Base-by-base conservation (phyloP, 1,140 invertebrate species). In the Chelonus insularis region DNA sequence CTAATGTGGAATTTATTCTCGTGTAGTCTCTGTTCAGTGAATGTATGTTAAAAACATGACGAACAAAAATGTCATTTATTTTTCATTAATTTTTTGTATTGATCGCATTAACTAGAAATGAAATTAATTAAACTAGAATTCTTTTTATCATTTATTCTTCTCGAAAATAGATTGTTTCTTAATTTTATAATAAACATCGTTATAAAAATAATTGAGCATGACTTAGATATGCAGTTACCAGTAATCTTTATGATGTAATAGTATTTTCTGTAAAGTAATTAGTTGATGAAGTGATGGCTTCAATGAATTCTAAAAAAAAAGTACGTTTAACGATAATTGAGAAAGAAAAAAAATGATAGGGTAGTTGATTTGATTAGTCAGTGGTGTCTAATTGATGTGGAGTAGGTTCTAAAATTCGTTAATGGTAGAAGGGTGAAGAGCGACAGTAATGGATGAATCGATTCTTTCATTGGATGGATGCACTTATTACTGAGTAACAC, bases 381-480 rank as follows among this genome's bases (percentile, higher is more conserved):
- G 29, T 48, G 50, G 57, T 63, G 57, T 60, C 52, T 63, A 66
- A 66, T 66, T 66, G 61, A 66, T 61, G 63, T n/a, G 25, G 60
- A 59, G 56, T 57, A 57, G 54, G 48, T 50, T 37, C 12, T 21
- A 18, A 21, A 36, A 57, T 56, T 23, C 57, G 64, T 63, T 61
- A 66, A 66, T 63, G 47, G 16, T 36, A 8, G 23, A 34, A 11
- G 50, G 29, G 20, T 18, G 41, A 16, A 45, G 39, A 36, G 18
- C 18, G 14, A 47, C 12, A 14, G 47, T 37, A 60, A 65, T 61
- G 50, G 25, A 50, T 50, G 65, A 64, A 67, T 67, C 65, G 62
- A 67, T 67, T 59, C 57, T 64, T 59, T 62, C 65, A 64, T 67
- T 67, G 57, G 50, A 64, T 60, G 57, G 60, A 64, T 37, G 52